These are phyloP conservation scores for Grantiella picta DNA, from an alignment of 2,113 vertebrate genomes.

Conservation along the genomic window DNA sequence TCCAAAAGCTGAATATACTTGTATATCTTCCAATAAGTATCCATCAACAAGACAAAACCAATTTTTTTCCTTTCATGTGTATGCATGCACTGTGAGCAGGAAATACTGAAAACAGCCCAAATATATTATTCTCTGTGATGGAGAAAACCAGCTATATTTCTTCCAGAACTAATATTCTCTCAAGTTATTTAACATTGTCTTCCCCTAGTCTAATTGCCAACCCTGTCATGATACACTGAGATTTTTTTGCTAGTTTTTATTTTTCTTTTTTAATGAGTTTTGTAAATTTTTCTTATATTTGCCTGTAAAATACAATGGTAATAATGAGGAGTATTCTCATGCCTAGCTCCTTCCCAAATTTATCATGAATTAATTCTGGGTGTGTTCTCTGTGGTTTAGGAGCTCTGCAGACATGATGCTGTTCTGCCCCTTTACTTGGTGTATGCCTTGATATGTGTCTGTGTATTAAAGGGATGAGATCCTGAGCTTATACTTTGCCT, in stretches of 20 bases:
- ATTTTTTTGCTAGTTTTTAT: neutral
- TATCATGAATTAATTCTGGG: neutral
- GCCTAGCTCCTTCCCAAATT: neutral
- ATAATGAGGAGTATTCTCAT: neutral
- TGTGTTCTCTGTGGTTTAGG: neutral
- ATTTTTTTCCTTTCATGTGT: neutral
- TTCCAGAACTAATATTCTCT: neutral
- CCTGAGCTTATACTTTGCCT: neutral
- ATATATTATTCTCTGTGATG: neutral
- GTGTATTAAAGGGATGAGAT: neutral
- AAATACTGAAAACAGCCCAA: neutral
- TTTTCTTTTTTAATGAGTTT: neutral
- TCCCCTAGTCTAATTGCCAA: neutral
- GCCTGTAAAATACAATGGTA: neutral
- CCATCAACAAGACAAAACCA: neutral
- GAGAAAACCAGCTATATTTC: neutral
- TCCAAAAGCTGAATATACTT: neutral
- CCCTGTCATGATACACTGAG: neutral
- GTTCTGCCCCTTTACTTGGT: neutral
- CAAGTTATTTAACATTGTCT: neutral
- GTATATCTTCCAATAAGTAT: neutral
- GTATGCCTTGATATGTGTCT: neutral
- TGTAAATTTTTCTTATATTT: neutral
- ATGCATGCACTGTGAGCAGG: neutral
- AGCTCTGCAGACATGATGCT: neutral